Percentiles rank a stretch among this genome's conserved stretches.
phyloP scores from a whole-genome alignment of 2,888 invertebrate species.

The Pelosia muscerda region DNA sequence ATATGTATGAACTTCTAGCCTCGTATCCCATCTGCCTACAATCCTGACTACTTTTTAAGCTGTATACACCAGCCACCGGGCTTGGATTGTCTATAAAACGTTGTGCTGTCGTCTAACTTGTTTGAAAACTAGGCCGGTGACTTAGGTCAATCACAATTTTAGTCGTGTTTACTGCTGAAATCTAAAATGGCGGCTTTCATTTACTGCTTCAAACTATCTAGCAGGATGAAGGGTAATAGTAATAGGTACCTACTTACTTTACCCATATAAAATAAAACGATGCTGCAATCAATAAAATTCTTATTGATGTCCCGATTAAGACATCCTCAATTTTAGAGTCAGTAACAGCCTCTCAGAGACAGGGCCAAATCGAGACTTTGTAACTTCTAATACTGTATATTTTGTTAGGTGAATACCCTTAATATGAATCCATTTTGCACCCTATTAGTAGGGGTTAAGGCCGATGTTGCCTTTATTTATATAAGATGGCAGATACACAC shows the following conservation, averaged over 20 bases:
- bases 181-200: neutral
- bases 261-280: too few relatives aligned
- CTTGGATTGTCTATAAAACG: neutral
- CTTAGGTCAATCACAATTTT: neutral
- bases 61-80: too few relatives aligned
- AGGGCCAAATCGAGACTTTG: conserved; percentile 25
- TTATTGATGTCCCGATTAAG: neutral
- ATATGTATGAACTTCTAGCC: too few relatives aligned
- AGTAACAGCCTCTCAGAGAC: conserved; percentile 8
- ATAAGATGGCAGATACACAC: conserved; percentile 31
- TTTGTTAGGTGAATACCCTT: conserved; percentile 36
- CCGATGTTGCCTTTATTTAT: conserved; percentile 21
- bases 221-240: neutral
- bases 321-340: neutral
- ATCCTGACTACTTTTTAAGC: neutral
- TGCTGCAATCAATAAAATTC: too few relatives aligned
- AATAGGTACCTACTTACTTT: neutral
- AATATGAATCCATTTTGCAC: conserved; percentile 13
- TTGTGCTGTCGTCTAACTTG: neutral
- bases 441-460: conserved; percentile 11
- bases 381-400: conserved; percentile 41
- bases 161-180: neutral
- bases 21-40: neutral
- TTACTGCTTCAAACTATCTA: neutral
- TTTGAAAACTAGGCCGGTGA: neutral